These are phyloP conservation scores for Tortricodes alternella DNA, from an alignment of 2,888 invertebrate genomes.

Conservation along the genomic window DNA sequence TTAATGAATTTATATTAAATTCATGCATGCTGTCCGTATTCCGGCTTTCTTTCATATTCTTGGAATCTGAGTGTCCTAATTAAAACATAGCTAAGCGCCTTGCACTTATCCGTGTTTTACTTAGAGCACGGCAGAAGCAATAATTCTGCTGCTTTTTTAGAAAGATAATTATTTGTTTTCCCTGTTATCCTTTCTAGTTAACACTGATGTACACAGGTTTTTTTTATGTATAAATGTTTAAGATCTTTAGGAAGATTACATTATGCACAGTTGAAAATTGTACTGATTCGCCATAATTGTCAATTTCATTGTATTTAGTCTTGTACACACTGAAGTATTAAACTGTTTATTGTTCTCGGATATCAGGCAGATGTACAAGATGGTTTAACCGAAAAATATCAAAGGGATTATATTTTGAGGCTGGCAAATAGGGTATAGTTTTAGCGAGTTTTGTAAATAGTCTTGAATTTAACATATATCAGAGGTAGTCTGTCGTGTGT, in stretches of 20 bases:
- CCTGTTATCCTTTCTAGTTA: too few relatives aligned
- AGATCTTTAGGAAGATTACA: constrained; percentile 1
- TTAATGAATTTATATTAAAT: constrained; percentile 11
- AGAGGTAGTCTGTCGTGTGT: constrained; percentile 46
- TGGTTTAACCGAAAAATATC: constrained; percentile 18
- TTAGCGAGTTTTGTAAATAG: constrained; percentile 37
- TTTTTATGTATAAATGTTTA: background rate
- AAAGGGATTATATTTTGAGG: constrained; percentile 23
- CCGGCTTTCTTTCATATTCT: too few relatives aligned
- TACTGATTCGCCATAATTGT: constrained; percentile 13
- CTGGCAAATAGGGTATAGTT: constrained; percentile 29
- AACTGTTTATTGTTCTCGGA: background rate
- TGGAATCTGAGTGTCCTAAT: too few relatives aligned
- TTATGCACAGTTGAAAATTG: background rate
- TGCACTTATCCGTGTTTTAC: too few relatives aligned
- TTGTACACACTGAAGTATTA: background rate
- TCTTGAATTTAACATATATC: constrained; percentile 18
- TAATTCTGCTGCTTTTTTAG: too few relatives aligned
- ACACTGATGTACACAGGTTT: too few relatives aligned
- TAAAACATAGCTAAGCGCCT: too few relatives aligned
- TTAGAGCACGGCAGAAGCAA: too few relatives aligned
- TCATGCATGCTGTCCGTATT: background rate
- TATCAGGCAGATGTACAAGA: background rate
- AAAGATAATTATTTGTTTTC: too few relatives aligned
- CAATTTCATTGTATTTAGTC: constrained; percentile 5